Conservation (phyloP, 2,888 invertebrate species). For the Phania funesta region DNA sequence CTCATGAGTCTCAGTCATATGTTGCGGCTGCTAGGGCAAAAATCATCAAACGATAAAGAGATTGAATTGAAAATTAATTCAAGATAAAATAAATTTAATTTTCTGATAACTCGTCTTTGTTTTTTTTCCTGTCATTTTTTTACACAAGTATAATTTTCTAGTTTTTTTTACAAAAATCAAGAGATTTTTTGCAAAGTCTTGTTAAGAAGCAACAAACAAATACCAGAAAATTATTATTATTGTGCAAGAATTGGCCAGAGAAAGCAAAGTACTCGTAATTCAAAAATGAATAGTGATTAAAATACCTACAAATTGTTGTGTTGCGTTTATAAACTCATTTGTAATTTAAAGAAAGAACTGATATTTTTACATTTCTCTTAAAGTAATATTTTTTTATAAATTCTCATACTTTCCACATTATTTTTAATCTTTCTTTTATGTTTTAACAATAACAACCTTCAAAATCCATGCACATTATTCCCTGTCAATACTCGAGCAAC, state of each 20-base stretch:
- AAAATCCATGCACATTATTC: conserved; percentile 71
- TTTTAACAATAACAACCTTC: not conserved
- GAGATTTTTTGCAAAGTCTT: conserved; percentile 23
- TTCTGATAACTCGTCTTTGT: conserved; percentile 48
- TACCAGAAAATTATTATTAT: conserved; percentile 10
- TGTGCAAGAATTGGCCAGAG: not conserved
- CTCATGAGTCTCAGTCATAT: conserved; percentile 12
- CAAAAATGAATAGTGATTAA: conserved; percentile 7
- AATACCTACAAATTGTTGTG: not conserved
- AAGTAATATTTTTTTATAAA: too few relatives aligned
- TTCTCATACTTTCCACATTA: too few relatives aligned
- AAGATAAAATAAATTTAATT: conserved; percentile 65
- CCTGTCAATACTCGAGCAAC: conserved; percentile 69
- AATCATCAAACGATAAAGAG: conserved; percentile 4
- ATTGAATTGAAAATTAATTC: conserved; percentile 58
- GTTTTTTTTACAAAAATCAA: conserved; percentile 15
- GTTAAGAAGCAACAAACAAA: not conserved
- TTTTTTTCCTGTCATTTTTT: not conserved
- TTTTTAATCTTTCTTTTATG: not conserved
- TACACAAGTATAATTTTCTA: conserved; percentile 38
- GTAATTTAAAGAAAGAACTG: too few relatives aligned
- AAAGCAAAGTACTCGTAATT: not conserved
- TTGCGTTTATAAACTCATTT: not conserved
- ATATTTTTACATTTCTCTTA: too few relatives aligned
- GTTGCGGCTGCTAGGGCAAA: not conserved